Base-by-base conservation (phyloP, 2,113 vertebrate species). In the Pitta sordida region DNA sequence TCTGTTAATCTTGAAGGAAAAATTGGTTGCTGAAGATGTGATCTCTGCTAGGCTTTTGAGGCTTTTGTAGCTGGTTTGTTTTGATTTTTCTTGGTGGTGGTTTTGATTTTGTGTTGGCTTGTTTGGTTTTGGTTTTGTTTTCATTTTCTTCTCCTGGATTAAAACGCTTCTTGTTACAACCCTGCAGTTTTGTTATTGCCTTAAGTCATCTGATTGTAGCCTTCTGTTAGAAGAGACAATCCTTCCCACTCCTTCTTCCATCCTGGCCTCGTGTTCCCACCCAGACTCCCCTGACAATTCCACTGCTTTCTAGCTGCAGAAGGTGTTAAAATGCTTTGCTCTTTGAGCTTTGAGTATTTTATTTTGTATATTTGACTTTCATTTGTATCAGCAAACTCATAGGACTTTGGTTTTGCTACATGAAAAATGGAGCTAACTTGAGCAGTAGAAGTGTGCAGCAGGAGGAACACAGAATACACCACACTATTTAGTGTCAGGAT, bases 241-340 rank as follows among this genome's bases (percentile, higher is more conserved):
- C 39, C 27, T 62, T 79, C 49, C 37, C 29, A 65, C 29, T 34
- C 32, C 7, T 81, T 73, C 59, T 21, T 86, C 39, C 21, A 27
- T 18, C 11, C 27, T 26, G 43, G 12, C 36, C 29, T 29, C 41
- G 1, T 32, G 24, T 83, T 88, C 60, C 29, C 37, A 46, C 19
- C 16, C 10, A 1, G 81, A 37, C 23, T 65, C 26, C 34, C 0
- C 0, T 53, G 13, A 77, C 55, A 52, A 1, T 80, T 62, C 46
- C 17, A 3, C 37, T 77, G 71, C 46, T 29, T 69, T 84, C 27
- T 77, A 86, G 43, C 44, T 94, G 32, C n/a, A 27, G 39, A 26
- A 65, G 29, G 26, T 90, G 12, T 88, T 77, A 15, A 1, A 81
- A 3, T 65, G 15, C 30, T 44, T 48, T 36, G 22, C 29, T 62